Evolutionary conservation across 2,888 invertebrate species (phyloP), one percentile per base, ranked within the genome.

Genomic region (Ennomos erosarius): DNA sequence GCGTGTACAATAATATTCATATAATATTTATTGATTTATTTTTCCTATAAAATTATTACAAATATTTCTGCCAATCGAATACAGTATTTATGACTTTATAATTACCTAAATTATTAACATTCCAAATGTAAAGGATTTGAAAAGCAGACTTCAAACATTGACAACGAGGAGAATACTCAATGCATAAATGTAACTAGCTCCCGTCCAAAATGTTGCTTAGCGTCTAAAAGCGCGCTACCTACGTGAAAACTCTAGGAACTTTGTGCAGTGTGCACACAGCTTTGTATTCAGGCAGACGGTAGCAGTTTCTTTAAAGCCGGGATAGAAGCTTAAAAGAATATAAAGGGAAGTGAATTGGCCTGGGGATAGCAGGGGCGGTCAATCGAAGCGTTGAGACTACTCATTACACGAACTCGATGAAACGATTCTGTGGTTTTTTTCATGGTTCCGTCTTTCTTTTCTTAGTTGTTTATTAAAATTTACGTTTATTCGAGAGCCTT

Each of bases 371-470:
- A 71, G 77, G 79, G 84, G 84, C 83, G 87, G 89, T 88, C 90
- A 89, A 89, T 89, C 78, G 87, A 90, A 85, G 78, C 88, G 81
- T 73, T 76, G 84, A 84, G 84, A 80, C 82, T 80, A 81, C 86
- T 90, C 89, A 90, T 90, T 90, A 90, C 83, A 77, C 67, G 75
- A 42, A 59, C 33, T 43, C 38, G 26, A 11, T 26, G 39, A 34
- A 40, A 42, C 33, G 37, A 40, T 48, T 55, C 39, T 6, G 3
- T 26, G 26, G 26, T 16, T 16, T 16, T 16, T 16, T 2, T 16
- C 1, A 16, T 16, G 16, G 16, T 16, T 16, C 16, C 3, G 16
- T 16, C 16, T 16, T 16, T 16, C 16, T 16, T 16, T 16, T 16
- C 3, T 16, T 16, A 16, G 3, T 16, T 1, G 16, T 16, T 16